Evolutionary conservation across 2,888 invertebrate species (phyloP).

Genomic region (Altica lythri): DNA sequence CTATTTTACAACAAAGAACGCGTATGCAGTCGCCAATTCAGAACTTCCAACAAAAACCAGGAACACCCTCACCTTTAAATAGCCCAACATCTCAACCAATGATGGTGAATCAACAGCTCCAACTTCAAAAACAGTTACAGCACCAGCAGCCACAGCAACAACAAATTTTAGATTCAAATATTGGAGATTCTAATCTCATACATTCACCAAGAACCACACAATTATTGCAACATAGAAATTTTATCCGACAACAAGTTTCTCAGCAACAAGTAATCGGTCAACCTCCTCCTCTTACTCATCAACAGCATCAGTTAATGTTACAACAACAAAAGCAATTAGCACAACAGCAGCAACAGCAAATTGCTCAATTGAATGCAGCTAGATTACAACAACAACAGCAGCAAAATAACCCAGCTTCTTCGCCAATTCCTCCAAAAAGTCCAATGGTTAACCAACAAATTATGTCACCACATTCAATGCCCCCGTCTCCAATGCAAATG

Average conservation of each 20-base stretch:
- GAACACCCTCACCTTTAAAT: constrained; percentile 54
- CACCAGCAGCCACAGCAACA: constrained; percentile 44
- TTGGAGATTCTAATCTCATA: constrained; percentile 58
- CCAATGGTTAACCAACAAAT: constrained; percentile 57
- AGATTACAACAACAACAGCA: constrained; percentile 43
- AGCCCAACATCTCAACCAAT: constrained; percentile 54
- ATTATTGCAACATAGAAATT: constrained; percentile 52
- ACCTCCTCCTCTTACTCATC: constrained; percentile 50
- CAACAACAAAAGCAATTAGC: constrained; percentile 49
- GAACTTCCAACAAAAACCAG: constrained; percentile 54
- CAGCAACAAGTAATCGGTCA: constrained; percentile 44
- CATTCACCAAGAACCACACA: constrained; percentile 52
- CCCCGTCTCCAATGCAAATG: constrained; percentile 58
- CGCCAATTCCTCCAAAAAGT: constrained; percentile 63
- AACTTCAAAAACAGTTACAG: constrained; percentile 46
- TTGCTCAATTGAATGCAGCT: constrained; percentile 58
- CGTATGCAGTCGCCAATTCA: constrained; percentile 49
- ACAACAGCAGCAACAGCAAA: constrained; percentile 49
- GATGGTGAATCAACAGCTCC: constrained; percentile 53
- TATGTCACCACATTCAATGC: constrained; percentile 57
- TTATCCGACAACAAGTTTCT: constrained; percentile 54
- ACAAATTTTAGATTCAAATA: constrained; percentile 48
- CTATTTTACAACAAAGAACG: constrained; percentile 48
- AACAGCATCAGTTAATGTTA: constrained; percentile 54
- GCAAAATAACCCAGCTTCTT: constrained; percentile 57